Conservation (phyloP, 1,140 invertebrate genomes). For the Kradibia gibbosae region DNA sequence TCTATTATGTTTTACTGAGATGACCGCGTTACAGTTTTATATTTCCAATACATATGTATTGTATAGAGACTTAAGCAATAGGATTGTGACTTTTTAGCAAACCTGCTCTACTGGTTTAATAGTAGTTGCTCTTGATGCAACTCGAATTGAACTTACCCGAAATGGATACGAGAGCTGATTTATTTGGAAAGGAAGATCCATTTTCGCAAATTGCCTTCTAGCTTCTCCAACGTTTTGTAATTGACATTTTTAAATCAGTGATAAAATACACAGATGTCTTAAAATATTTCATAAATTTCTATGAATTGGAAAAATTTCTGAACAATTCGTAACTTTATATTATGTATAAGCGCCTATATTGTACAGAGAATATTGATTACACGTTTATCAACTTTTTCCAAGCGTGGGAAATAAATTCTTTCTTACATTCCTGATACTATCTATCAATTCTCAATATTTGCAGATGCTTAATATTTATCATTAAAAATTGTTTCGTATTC, state of each 20-base stretch:
- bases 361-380: background rate
- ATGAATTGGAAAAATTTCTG: too few relatives aligned
- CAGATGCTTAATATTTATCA: background rate
- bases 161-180: background rate
- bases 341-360: too few relatives aligned
- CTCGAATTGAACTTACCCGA: background rate
- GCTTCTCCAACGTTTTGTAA: background rate
- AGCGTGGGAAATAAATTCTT: background rate
- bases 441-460: background rate
- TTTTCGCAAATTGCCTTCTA: background rate
- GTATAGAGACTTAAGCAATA: background rate
- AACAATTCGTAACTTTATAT: too few relatives aligned
- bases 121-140: background rate
- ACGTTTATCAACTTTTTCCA: background rate
- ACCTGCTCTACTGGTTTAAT: background rate
- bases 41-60: too few relatives aligned
- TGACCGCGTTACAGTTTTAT: too few relatives aligned
- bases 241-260: background rate
- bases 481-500: background rate
- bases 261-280: background rate
- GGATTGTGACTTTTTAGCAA: background rate
- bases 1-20: too few relatives aligned
- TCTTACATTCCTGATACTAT: background rate
- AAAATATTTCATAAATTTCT: background rate
- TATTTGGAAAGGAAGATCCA: background rate